phyloP scores from a whole-genome alignment of 2,113 vertebrate species.

The Oreochromis tanganicae region DNA sequence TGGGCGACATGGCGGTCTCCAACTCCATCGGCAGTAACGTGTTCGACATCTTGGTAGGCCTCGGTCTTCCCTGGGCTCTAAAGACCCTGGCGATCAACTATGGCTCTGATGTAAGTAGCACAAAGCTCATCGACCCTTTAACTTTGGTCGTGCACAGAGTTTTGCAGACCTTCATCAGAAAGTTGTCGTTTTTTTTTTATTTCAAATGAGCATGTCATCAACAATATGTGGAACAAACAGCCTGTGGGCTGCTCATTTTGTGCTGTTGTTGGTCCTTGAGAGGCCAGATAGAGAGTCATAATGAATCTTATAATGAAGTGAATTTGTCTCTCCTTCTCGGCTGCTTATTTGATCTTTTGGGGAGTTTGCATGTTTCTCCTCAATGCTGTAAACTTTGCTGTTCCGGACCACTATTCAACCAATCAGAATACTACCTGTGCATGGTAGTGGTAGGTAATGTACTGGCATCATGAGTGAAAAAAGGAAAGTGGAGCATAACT shows the following conservation, averaged over 20 bases:
- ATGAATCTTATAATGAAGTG: background rate
- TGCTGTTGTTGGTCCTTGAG: background rate
- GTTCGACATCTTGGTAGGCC: constrained; percentile 93
- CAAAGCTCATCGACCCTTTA: background rate
- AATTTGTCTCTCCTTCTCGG: background rate
- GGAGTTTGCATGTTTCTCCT: background rate
- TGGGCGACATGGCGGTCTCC: constrained; percentile 97
- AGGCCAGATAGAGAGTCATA: background rate
- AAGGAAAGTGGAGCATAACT: background rate
- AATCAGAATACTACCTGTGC: background rate
- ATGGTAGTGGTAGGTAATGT: background rate
- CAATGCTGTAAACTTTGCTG: background rate
- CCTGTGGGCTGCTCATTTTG: background rate
- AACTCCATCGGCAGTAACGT: constrained; percentile 98
- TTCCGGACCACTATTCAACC: background rate
- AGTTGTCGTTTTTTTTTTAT: background rate
- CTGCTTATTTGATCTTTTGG: background rate
- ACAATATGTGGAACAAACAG: background rate
- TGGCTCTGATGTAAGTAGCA: constrained; percentile 84
- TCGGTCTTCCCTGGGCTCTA: constrained; percentile 91
- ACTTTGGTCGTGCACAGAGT: background rate
- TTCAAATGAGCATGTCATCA: background rate
- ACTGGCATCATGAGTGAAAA: background rate
- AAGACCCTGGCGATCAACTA: constrained; percentile 91
- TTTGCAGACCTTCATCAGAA: background rate